Conservation (phyloP, 2,113 vertebrate genomes). For the Callorhinus ursinus region DNA sequence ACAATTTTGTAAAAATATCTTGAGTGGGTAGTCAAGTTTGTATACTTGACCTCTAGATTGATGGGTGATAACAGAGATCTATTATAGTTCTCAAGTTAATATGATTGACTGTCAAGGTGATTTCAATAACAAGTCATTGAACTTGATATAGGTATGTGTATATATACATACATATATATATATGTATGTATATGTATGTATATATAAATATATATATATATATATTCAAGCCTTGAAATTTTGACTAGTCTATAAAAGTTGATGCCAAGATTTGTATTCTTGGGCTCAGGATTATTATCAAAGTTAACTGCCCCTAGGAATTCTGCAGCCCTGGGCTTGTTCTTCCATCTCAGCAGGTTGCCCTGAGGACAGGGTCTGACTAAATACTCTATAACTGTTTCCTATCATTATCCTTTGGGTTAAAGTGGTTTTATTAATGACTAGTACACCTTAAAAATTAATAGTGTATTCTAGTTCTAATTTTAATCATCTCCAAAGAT, state of each 20-base stretch:
- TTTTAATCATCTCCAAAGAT: background rate
- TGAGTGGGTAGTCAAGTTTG: background rate
- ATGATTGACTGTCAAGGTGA: background rate
- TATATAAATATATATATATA: too few species aligned
- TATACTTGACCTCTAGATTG: background rate
- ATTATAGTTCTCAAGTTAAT: background rate
- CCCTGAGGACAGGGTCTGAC: background rate
- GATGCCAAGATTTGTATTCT: background rate
- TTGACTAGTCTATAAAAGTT: background rate
- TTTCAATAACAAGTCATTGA: background rate
- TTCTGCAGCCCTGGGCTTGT: background rate
- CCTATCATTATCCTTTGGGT: background rate
- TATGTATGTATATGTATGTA: too few species aligned
- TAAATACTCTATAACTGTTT: background rate
- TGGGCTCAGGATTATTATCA: background rate
- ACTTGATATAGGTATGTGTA: background rate
- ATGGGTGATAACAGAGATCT: background rate
- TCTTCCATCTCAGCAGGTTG: background rate
- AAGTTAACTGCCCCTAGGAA: background rate
- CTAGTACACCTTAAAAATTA: background rate
- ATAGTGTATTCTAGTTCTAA: background rate
- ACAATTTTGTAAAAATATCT: background rate
- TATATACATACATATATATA: too few species aligned
- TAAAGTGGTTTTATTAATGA: background rate
- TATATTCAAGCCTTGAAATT: background rate